These are phyloP conservation scores for Eupsittula cactorum DNA, from an alignment of 2,113 vertebrate genomes.

Conservation along the genomic window DNA sequence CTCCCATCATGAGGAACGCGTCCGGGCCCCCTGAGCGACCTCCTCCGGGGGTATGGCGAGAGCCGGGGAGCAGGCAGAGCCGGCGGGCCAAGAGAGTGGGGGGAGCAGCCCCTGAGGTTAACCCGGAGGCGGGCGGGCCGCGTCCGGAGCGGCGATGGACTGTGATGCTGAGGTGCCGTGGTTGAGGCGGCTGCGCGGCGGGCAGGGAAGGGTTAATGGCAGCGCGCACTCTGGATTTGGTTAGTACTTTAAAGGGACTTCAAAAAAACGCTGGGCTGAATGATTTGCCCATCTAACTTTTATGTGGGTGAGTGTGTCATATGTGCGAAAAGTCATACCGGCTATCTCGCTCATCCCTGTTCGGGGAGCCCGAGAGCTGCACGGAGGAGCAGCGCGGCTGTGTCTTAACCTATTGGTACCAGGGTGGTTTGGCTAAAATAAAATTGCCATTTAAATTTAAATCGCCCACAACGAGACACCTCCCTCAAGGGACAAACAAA, in stretches of 20 bases:
- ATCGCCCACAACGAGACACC: too few species aligned
- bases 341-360: not conserved
- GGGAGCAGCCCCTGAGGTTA: not conserved
- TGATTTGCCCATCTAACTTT: not conserved
- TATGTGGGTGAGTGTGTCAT: constrained; percentile 13
- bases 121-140: not conserved
- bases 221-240: not conserved
- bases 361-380: not conserved
- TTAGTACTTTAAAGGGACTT: constrained; percentile 10
- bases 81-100: not conserved
- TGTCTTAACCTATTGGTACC: rapidly evolving
- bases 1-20: not conserved
- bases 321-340: not conserved
- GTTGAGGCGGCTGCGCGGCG: not conserved
- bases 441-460: not conserved
- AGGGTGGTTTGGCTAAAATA: not conserved
- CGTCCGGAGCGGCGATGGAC: not conserved
- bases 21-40: not conserved
- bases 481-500: not conserved
- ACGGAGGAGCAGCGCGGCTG: not conserved
- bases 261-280: not conserved
- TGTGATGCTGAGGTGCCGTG: not conserved
- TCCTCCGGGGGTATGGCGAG: not conserved
- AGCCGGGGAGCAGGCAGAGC: not conserved
- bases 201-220: not conserved